Evolutionary conservation across 2,113 vertebrate genomes (phyloP), one percentile per base, ranked within the genome.

Genomic region (Empidonax alnorum): DNA sequence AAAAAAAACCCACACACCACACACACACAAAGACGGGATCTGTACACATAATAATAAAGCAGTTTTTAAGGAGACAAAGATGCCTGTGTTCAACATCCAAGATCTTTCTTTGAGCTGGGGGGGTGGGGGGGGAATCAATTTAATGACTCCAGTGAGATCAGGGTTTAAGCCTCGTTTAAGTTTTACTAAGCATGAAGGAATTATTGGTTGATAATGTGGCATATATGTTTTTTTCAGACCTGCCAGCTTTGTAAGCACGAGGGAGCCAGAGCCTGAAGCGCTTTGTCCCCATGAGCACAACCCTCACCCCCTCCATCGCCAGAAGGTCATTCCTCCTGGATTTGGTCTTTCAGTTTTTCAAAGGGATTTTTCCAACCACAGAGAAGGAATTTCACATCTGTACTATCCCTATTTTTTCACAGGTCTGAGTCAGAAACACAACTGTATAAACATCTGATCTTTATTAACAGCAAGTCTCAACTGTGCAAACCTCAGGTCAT

Each of bases 21-120:
- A 94, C 90, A 94, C 87, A 95, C 86, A 96, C 94, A 97, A 95
- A 96, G 95, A 94, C 90, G 12, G 96, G 93, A 96, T 97, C 95
- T 96, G 96, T 97, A 96, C 95, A 96, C 96, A 97, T 96, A 91
- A 96, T 97, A 97, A 94, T 96, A 95, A 94, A 96, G 95, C 93
- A 92, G 95, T 97, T 96, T 96, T 96, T 96, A 94, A 95, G 95
- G 91, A 96, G 90, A 96, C 96, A 97, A 97, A 96, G 96, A 96
- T 97, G 90, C 86, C 93, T 97, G 89, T 97, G 94, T 97, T 97
- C 93, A 78, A 96, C 94, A 96, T 95, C 94, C 91, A 97, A 95
- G 80, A 97, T 94, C 93, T 94, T 93, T 96, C 94, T 96, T 91
- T 93, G 94, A 93, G 94, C 79, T 39, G n/a, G 23, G 30, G 4